A percentile compares a stretch with the other conserved stretches of the same genome.
Conservation (phyloP, 2,113 vertebrate genomes). For the Cheilinus undulatus region DNA sequence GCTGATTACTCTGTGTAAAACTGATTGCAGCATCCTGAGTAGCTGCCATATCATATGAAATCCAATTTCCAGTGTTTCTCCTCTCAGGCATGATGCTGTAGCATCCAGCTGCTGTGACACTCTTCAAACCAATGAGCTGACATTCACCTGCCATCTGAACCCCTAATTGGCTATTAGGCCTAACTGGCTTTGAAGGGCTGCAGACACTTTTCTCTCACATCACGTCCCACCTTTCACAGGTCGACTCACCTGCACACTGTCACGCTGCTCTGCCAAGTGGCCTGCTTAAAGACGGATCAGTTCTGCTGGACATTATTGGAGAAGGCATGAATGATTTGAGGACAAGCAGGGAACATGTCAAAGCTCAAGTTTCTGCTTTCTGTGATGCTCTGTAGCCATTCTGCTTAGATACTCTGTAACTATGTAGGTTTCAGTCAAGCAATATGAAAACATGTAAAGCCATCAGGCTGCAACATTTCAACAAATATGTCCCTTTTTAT, state of each 20-base stretch:
- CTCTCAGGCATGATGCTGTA: conserved; percentile 19
- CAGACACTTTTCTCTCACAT: conserved; percentile 42
- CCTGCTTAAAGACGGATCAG: conserved; percentile 2
- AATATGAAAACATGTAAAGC: no score
- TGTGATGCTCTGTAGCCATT: background rate
- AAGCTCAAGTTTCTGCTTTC: conserved; percentile 9
- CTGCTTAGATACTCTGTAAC: no score
- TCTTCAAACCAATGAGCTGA: conserved; percentile 60
- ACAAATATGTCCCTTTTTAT: no score
- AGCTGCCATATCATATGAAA: conserved; percentile 11
- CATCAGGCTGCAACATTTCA: no score
- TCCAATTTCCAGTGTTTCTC: conserved; percentile 14
- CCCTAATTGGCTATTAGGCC: conserved; percentile 70
- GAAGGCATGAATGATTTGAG: background rate
- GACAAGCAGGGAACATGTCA: conserved; percentile 17
- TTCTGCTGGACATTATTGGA: conserved; percentile 37
- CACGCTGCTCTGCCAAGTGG: conserved; percentile 16
- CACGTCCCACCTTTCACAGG: conserved; percentile 46
- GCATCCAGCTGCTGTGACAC: conserved; percentile 61
- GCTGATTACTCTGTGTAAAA: background rate
- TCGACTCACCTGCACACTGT: conserved; percentile 33
- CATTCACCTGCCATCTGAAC: conserved; percentile 54
- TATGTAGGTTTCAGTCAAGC: no score
- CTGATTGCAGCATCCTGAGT: background rate
- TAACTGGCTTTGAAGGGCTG: conserved; percentile 54